phyloP scores from a whole-genome alignment of 2,113 vertebrate species.

The Mormyrus lacerda region DNA sequence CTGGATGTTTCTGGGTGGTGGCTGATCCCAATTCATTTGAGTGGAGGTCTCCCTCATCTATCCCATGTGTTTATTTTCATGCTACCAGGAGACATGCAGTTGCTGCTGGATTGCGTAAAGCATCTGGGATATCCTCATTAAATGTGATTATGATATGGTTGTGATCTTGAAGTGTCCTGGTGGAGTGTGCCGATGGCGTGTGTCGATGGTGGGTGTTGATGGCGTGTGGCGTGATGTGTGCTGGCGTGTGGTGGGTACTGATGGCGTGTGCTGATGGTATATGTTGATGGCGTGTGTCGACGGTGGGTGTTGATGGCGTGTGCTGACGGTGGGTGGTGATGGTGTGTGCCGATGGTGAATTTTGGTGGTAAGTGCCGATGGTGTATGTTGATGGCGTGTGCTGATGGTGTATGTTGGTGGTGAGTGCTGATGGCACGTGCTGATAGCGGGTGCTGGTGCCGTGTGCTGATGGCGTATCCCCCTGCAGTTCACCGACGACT shows the following conservation, averaged over 20 bases:
- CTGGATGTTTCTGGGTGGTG: neutral
- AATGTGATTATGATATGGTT: neutral
- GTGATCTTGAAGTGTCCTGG: neutral
- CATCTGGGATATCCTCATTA: neutral
- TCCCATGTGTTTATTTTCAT: neutral
- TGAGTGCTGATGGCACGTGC: neutral
- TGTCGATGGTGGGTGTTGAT: neutral
- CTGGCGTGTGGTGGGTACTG: too few species aligned
- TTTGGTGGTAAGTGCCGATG: neutral
- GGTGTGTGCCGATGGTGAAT: neutral
- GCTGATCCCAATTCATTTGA: neutral
- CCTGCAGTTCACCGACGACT: constrained; percentile 56
- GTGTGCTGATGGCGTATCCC: neutral
- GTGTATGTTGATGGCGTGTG: neutral
- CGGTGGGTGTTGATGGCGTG: too few species aligned
- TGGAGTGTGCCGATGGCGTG: neutral
- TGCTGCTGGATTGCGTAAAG: neutral
- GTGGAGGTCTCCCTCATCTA: neutral
- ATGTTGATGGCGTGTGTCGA: too few species aligned
- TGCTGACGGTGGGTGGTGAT: too few species aligned
- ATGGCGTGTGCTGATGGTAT: too few species aligned
- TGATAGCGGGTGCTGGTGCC: too few species aligned
- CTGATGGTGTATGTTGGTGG: neutral
- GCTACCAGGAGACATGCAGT: neutral
- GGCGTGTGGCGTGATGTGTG: too few species aligned